Base-by-base conservation (phyloP, 2,888 invertebrate species). In the Thereva nobilitata region DNA sequence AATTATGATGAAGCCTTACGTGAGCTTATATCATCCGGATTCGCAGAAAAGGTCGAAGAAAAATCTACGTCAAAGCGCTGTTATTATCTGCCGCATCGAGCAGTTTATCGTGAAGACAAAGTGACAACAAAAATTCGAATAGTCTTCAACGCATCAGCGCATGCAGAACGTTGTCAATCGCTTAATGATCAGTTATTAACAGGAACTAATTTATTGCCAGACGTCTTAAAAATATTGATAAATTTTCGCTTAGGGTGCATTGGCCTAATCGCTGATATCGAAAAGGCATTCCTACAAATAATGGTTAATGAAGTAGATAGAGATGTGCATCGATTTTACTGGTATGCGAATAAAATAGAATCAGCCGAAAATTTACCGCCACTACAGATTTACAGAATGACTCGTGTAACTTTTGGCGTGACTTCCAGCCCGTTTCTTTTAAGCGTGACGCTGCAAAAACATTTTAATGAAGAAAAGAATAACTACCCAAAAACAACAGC, bases 141-240 rank as follows among this genome's bases (percentile, higher is more conserved):
- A 47, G 68, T 70, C 38, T 70, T 68, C 23, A 55, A 70, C 41
- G 59, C 63, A 4, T 68, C 67, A 12, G 55, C 67, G 6, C 61
- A 69, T 41, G 67, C 69, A 37, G 7, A 53, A 23, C 50, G 64
- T 9, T 69, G 72, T 8, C 41, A 67, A 7, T 71, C 72, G 9
- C 55, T 74, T 3, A 76, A 75, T 53, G 71, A 73, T 23, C 12
- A 53, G 8, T 70, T 74, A 35, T 61, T 70, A 55, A 63, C 70
- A 4, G 76, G 75, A 1, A 73, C 73, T 4, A 63, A 64, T 4
- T 49, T 74, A 38, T 72, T 73, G 49, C 59, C 71, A 4, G 70
- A 73, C 40, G 49, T 76, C 8, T 55, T 70, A 34, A n/a, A 57
- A 0, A 66, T 68, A 10, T 47, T 70, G 12, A 12, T 69, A 10